Evolutionary conservation across 2,113 vertebrate genomes (phyloP).

Genomic region (Tachycineta bicolor): DNA sequence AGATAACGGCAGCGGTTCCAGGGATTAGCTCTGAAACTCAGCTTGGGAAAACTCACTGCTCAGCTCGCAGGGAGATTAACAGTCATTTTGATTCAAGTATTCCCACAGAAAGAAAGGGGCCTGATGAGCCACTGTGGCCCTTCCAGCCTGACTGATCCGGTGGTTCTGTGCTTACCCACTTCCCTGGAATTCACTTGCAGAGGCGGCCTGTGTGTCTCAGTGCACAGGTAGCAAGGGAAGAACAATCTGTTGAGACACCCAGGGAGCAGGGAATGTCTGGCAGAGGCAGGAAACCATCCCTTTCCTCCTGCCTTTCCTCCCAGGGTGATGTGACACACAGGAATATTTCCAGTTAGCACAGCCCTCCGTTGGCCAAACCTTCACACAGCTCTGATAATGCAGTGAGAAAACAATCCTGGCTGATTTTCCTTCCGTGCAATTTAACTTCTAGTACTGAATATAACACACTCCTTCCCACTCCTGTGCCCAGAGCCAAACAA

Average conservation of each 20-base stretch:
- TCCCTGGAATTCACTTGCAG: background rate
- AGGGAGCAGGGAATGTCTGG: background rate
- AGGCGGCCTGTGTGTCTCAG: background rate
- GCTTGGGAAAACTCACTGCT: background rate
- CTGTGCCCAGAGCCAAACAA: background rate
- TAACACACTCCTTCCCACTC: background rate
- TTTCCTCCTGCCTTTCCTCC: background rate
- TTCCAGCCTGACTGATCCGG: accelerated
- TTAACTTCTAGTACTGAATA: background rate
- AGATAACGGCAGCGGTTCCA: background rate
- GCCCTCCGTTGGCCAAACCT: background rate
- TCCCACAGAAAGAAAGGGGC: background rate
- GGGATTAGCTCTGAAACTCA: background rate
- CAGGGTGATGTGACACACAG: background rate
- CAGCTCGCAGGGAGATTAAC: background rate
- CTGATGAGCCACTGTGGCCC: background rate
- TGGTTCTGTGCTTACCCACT: background rate
- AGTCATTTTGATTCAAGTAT: background rate
- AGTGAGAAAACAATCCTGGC: background rate
- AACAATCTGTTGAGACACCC: background rate
- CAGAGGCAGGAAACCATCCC: background rate
- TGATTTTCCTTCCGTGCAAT: background rate
- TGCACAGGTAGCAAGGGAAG: background rate
- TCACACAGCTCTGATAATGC: background rate
- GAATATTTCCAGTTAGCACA: background rate